phyloP scores from a whole-genome alignment of 2,888 invertebrate species.

The Prostheceraeus crozeri region DNA sequence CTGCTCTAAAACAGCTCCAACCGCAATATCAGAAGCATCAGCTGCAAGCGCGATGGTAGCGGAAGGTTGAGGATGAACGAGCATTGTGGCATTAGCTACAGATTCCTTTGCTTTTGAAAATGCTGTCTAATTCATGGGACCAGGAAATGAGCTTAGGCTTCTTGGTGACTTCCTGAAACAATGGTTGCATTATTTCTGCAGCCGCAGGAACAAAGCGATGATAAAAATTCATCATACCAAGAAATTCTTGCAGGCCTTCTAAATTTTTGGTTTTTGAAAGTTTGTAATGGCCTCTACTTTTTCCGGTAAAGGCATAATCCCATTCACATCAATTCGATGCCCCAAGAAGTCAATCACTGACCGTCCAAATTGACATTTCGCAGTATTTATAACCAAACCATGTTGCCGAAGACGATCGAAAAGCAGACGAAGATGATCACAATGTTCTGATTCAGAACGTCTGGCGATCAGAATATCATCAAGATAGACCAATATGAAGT shows the following conservation, averaged over 20 bases:
- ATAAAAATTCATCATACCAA: too few species aligned
- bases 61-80: too few species aligned
- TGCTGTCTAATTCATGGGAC: too few species aligned
- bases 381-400: slow-evolving; percentile 23
- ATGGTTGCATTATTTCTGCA: too few species aligned
- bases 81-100: too few species aligned
- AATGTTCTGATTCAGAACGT: slow-evolving; percentile 4
- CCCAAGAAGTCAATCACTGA: slow-evolving; percentile 22
- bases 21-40: too few species aligned
- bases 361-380: slow-evolving; percentile 40
- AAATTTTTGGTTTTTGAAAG: slow-evolving; percentile 29
- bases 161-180: too few species aligned
- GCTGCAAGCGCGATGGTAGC: too few species aligned
- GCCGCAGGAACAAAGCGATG: too few species aligned
- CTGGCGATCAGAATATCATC: slow-evolving; percentile 28
- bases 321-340: slow-evolving; percentile 4
- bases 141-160: too few species aligned
- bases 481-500: slow-evolving; percentile 10
- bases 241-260: slow-evolving; percentile 36
- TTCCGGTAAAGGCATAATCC: slow-evolving; percentile 7
- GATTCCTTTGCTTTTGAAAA: too few species aligned
- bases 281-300: slow-evolving; percentile 35
- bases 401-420: slow-evolving; percentile 18
- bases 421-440: background rate
- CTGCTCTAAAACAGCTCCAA: too few species aligned